Conservation (phyloP, 2,888 invertebrate species). For the Leptinotarsa tumamoca region DNA sequence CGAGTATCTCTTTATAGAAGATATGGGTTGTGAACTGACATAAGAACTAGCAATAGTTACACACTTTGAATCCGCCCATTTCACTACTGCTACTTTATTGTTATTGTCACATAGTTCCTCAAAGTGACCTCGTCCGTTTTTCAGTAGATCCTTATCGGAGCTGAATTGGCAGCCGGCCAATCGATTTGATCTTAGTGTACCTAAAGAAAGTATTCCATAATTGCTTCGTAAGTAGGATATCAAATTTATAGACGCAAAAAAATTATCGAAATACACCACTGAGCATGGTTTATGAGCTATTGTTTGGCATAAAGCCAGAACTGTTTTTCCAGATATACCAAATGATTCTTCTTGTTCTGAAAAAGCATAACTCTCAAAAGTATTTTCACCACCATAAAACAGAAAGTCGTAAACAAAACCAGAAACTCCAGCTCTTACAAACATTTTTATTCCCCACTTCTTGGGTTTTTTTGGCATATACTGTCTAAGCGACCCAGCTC, state of each 20-base stretch:
- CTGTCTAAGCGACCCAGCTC: too few relatives aligned
- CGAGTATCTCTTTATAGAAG: slow-evolving; percentile 21
- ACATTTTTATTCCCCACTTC: slow-evolving; percentile 47
- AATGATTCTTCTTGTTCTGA: slow-evolving; percentile 17
- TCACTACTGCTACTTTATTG: too few relatives aligned
- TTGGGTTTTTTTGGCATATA: slow-evolving; percentile 27
- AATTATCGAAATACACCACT: slow-evolving; percentile 29
- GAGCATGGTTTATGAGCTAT: slow-evolving; percentile 11
- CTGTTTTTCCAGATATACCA: slow-evolving; percentile 6
- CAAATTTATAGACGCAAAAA: slow-evolving; percentile 24
- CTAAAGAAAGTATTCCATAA: slow-evolving; percentile 24
- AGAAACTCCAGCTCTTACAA: slow-evolving; percentile 38
- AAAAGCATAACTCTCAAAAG: slow-evolving; percentile 18
- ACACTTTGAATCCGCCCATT: too few relatives aligned
- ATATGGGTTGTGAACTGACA: background rate
- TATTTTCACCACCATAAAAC: slow-evolving; percentile 41
- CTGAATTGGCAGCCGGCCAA: slow-evolving; percentile 8
- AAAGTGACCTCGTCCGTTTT: slow-evolving; percentile 19
- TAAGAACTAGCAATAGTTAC: background rate
- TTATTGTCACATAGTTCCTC: too few relatives aligned
- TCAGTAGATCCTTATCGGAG: slow-evolving; percentile 16
- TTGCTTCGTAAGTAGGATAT: background rate
- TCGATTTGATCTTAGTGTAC: slow-evolving; percentile 20
- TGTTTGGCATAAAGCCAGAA: slow-evolving; percentile 23
- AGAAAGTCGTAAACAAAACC: slow-evolving; percentile 43